Percentiles rank a stretch among this genome's conserved stretches.
phyloP scores from a whole-genome alignment of 2,888 invertebrate species.

The Limulus polyphemus region DNA sequence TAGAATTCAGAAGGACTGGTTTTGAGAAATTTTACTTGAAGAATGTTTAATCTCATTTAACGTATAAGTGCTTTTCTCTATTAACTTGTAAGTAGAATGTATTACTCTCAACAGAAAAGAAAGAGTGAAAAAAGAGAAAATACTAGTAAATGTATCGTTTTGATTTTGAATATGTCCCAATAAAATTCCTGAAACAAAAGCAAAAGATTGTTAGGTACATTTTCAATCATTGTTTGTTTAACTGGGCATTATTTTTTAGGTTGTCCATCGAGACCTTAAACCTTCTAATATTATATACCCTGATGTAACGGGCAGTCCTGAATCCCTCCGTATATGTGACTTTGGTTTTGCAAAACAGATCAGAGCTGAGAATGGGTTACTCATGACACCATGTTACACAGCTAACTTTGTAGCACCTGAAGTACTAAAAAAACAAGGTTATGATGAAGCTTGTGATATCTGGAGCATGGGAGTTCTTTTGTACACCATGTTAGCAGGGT shows the following conservation, averaged over 20 bases:
- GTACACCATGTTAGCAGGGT: slow-evolving; percentile 87
- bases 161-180: too few species aligned
- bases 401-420: slow-evolving; percentile 98
- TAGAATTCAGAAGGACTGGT: too few species aligned
- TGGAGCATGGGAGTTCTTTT: slow-evolving; percentile 96
- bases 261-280: slow-evolving; percentile 81
- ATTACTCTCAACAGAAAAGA: too few species aligned
- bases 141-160: too few species aligned
- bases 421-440: slow-evolving; percentile 87
- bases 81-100: too few species aligned
- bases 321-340: slow-evolving; percentile 86
- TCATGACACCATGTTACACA: slow-evolving; percentile 99
- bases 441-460: slow-evolving; percentile 96
- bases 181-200: too few species aligned
- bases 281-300: slow-evolving; percentile 95
- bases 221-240: too few species aligned
- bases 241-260: slow-evolving; percentile 37
- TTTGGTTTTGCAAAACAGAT: slow-evolving; percentile 97
- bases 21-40: too few species aligned
- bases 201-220: too few species aligned
- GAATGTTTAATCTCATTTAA: too few species aligned
- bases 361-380: slow-evolving; percentile 87
- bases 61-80: too few species aligned
- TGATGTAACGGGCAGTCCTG: slow-evolving; percentile 64
- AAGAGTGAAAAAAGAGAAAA: too few species aligned